phyloP scores from a whole-genome alignment of 2,888 invertebrate genomes.

The Agrotis ipsilon region DNA sequence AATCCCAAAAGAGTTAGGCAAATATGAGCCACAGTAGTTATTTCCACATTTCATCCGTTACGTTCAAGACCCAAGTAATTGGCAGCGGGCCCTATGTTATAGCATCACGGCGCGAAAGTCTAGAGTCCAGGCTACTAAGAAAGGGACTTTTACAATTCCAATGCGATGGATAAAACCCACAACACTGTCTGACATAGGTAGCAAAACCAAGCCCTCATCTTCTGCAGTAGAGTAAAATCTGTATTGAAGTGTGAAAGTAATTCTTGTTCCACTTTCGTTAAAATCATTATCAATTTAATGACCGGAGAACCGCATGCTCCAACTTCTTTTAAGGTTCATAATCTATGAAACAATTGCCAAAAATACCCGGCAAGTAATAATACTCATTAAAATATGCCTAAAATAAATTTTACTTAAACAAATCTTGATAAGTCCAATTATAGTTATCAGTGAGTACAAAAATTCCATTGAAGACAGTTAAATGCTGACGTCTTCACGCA shows the following conservation, averaged over 20 bases:
- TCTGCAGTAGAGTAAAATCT: neutral
- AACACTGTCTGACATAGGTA: neutral
- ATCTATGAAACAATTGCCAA: constrained; percentile 3
- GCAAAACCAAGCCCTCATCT: neutral
- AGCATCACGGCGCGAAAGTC: too few species aligned
- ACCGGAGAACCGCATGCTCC: neutral
- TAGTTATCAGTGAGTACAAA: constrained; percentile 46
- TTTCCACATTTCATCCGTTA: neutral
- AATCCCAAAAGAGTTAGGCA: too few species aligned
- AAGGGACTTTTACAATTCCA: too few species aligned
- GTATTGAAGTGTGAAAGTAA: neutral
- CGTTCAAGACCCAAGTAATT: neutral
- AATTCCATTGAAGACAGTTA: constrained; percentile 50
- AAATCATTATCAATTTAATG: neutral
- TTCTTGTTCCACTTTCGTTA: neutral
- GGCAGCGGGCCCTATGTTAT: neutral
- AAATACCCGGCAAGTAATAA: constrained; percentile 15
- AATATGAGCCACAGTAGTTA: neutral
- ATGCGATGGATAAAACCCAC: neutral
- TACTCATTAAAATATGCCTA: constrained; percentile 23
- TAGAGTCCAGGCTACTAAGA: too few species aligned
- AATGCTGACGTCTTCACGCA: constrained; percentile 45
- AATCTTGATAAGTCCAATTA: constrained; percentile 39
- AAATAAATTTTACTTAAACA: constrained; percentile 28
- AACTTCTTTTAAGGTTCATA: neutral